phyloP scores from a whole-genome alignment of 2,797 vertebrate genomes.

The Phalloptychus januarius region DNA sequence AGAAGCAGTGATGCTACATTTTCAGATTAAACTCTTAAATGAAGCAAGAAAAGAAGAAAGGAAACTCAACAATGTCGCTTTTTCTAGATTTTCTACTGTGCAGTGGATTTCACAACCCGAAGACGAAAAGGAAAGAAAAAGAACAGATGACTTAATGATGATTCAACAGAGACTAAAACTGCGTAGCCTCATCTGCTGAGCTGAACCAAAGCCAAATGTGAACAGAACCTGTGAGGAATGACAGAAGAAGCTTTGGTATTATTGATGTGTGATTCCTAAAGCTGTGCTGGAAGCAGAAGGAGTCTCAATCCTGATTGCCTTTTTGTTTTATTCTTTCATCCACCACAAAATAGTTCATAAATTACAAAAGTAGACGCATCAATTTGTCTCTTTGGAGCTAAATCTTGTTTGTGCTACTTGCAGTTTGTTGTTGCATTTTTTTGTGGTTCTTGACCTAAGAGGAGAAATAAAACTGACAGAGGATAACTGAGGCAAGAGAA shows the following conservation, averaged over 20 bases:
- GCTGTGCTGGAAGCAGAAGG: neutral
- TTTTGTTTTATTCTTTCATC: neutral
- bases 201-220: neutral
- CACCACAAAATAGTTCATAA: neutral
- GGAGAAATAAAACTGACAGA: conserved; percentile 42
- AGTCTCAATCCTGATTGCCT: neutral
- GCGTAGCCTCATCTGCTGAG: neutral
- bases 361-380: neutral
- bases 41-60: neutral
- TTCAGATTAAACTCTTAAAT: neutral
- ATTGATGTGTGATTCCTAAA: neutral
- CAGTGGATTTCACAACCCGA: neutral
- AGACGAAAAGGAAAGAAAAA: neutral
- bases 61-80: too few species aligned
- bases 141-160: neutral
- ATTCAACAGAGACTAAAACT: neutral
- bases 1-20: conserved; percentile 70
- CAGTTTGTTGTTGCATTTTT: neutral
- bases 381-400: neutral
- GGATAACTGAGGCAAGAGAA: conserved; percentile 13
- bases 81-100: neutral
- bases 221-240: neutral
- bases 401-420: neutral
- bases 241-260: neutral
- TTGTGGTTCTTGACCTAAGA: neutral